phyloP scores from a whole-genome alignment of 2,797 vertebrate species.

The Tamandua tetradactyla region DNA sequence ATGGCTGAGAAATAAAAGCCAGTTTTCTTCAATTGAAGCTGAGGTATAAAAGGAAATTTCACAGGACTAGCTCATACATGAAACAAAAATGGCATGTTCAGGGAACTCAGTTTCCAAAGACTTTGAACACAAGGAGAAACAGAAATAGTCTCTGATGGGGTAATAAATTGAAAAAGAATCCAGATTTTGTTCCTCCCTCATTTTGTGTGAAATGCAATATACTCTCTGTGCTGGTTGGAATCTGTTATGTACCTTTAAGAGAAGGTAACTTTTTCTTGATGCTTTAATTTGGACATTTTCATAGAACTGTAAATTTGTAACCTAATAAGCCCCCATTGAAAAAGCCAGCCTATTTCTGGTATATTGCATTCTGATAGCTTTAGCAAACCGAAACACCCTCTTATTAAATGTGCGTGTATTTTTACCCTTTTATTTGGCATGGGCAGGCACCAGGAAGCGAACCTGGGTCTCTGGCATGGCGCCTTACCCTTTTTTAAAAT shows the following conservation, averaged over 20 bases:
- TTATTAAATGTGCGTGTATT: neutral
- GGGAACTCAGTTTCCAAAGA: conserved; percentile 67
- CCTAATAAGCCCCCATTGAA: too few relatives aligned
- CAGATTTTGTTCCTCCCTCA: neutral
- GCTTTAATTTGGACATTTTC: too few relatives aligned
- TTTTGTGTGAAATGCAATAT: conserved; percentile 54
- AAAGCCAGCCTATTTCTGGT: too few relatives aligned
- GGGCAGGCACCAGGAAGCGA: too few relatives aligned
- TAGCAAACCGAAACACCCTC: too few relatives aligned
- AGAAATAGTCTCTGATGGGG: conserved; percentile 78
- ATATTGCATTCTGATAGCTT: too few relatives aligned
- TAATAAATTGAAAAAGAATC: conserved; percentile 74
- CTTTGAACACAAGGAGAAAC: conserved; percentile 75
- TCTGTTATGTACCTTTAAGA: too few relatives aligned
- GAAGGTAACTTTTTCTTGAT: too few relatives aligned
- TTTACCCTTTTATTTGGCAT: neutral
- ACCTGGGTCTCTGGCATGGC: too few relatives aligned
- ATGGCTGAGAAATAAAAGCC: neutral
- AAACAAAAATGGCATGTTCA: conserved; percentile 60
- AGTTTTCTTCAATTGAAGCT: conserved; percentile 4
- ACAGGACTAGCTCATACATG: conserved; percentile 39
- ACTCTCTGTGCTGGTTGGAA: too few relatives aligned
- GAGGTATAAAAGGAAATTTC: neutral
- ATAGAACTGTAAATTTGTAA: too few relatives aligned
- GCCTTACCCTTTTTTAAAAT: neutral